phyloP scores from a whole-genome alignment of 1,140 invertebrate species.

The Pararge aegeria region DNA sequence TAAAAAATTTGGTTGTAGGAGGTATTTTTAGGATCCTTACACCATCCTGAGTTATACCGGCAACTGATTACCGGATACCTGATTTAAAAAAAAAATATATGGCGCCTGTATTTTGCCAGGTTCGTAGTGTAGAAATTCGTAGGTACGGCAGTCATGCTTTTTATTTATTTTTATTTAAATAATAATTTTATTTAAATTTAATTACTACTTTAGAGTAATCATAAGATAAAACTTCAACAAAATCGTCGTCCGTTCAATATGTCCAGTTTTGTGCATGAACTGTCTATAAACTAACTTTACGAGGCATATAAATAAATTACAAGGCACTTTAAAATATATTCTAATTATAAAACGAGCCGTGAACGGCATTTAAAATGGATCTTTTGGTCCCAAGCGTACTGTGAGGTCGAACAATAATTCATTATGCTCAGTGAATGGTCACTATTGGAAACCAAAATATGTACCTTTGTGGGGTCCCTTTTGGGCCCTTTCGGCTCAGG shows the following conservation, averaged over 20 bases:
- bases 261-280: neutral
- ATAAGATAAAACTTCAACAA: too few species aligned
- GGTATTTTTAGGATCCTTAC: too few species aligned
- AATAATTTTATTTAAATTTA: too few species aligned
- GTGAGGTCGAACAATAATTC: constrained; percentile 69
- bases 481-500: constrained; percentile 55
- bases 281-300: neutral
- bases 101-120: too few species aligned
- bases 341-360: neutral
- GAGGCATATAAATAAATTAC: neutral
- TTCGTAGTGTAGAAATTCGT: too few species aligned
- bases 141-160: too few species aligned
- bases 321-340: neutral
- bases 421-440: constrained; percentile 63
- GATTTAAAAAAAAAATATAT: too few species aligned
- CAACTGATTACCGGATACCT: too few species aligned
- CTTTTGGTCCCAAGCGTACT: constrained; percentile 32
- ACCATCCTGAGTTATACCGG: too few species aligned
- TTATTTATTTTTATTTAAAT: too few species aligned
- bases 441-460: constrained; percentile 65
- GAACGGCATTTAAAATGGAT: neutral
- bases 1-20: too few species aligned
- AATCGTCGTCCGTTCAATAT: neutral
- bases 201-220: too few species aligned
- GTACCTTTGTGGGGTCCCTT: constrained; percentile 60